A percentile compares a stretch with the other conserved stretches of the same genome.
phyloP scores from a whole-genome alignment of 2,797 vertebrate genomes.

The Anabas testudineus region DNA sequence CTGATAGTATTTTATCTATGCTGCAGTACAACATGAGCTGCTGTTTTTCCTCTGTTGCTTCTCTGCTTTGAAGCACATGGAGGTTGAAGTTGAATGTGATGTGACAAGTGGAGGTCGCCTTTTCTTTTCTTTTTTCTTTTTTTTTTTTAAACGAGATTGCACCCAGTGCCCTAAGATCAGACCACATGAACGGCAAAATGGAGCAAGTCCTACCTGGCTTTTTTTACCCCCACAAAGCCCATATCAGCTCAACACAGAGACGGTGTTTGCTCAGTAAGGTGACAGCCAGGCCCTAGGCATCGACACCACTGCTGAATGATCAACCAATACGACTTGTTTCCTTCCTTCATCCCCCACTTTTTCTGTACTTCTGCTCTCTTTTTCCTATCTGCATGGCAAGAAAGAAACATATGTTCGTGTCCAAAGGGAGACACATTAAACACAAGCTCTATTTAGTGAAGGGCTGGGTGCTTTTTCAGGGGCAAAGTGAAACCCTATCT shows the following conservation, averaged over 20 bases:
- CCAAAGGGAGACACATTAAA: slow-evolving; percentile 78
- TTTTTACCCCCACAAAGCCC: slow-evolving; percentile 65
- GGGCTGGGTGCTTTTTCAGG: slow-evolving; percentile 75
- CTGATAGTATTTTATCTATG: slow-evolving; percentile 55
- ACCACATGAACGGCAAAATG: slow-evolving; percentile 43
- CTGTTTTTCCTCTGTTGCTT: slow-evolving; percentile 31
- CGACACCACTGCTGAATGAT: slow-evolving; percentile 62
- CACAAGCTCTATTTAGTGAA: slow-evolving; percentile 79
- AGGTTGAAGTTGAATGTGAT: slow-evolving; percentile 21
- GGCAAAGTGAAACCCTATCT: slow-evolving; percentile 82
- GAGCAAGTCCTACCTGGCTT: slow-evolving; percentile 30
- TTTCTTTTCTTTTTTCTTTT: no score
- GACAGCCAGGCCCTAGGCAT: slow-evolving; percentile 72
- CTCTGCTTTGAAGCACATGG: slow-evolving; percentile 26
- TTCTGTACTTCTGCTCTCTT: slow-evolving; percentile 55
- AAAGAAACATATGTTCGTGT: slow-evolving; percentile 81
- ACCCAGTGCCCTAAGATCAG: slow-evolving; percentile 20
- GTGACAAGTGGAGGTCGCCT: slow-evolving; percentile 42
- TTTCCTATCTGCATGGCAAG: slow-evolving; percentile 68
- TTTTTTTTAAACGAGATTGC: slow-evolving; percentile 12
- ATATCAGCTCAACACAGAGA: slow-evolving; percentile 73
- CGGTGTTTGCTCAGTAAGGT: slow-evolving; percentile 76
- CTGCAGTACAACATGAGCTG: slow-evolving; percentile 45
- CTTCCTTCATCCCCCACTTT: slow-evolving; percentile 54
- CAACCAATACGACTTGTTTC: slow-evolving; percentile 67